Evolutionary conservation across 1,140 invertebrate species (phyloP).

Genomic region (Cephus cinctus): DNA sequence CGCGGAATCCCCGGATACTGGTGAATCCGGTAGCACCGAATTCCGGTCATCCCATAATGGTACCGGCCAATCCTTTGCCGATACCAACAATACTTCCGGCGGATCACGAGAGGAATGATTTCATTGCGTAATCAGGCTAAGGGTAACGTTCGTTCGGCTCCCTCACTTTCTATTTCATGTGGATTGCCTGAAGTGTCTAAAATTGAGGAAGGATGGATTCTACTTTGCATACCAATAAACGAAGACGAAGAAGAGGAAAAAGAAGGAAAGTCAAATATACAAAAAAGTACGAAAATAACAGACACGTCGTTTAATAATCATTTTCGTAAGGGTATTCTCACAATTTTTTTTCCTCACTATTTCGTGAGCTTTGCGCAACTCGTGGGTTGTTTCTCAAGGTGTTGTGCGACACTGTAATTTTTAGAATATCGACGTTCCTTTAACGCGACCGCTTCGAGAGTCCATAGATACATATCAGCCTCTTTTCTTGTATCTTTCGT

Average conservation of each 20-base stretch:
- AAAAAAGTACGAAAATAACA: constrained; percentile 1
- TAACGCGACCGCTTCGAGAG: no score
- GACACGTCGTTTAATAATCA: no score
- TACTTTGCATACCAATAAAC: not conserved
- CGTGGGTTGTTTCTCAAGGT: no score
- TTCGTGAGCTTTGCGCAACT: no score
- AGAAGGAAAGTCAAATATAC: not conserved
- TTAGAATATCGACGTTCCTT: no score
- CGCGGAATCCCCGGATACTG: constrained; percentile 10
- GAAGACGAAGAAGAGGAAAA: not conserved
- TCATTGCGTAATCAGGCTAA: constrained; percentile 27
- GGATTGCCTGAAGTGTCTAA: not conserved
- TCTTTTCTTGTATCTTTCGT: no score
- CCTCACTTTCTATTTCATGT: not conserved
- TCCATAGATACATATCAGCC: no score
- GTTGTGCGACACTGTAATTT: no score
- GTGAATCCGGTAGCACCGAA: constrained; percentile 15
- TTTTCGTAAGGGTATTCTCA: no score
- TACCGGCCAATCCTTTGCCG: constrained; percentile 7
- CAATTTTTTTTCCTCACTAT: no score
- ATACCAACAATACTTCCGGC: constrained; percentile 9
- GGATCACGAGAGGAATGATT: constrained; percentile 23
- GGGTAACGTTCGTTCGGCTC: constrained; percentile 14
- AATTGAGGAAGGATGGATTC: not conserved
- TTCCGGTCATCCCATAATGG: constrained; percentile 4